phyloP scores from a whole-genome alignment of 2,797 vertebrate species.

The Alectoris magna region DNA sequence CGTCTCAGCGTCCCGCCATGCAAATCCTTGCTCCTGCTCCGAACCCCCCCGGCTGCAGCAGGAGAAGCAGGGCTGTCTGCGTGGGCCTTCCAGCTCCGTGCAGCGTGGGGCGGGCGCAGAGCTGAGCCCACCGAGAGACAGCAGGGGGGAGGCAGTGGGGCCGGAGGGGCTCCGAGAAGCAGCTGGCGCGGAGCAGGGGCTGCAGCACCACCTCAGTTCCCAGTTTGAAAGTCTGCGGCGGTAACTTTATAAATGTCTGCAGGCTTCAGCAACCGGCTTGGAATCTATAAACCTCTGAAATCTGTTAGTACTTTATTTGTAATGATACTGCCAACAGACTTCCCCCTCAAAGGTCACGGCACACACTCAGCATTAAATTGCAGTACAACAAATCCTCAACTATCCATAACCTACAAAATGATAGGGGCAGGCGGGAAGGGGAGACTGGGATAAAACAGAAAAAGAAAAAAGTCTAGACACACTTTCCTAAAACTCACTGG shows the following conservation, averaged over 20 bases:
- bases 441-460: constrained; percentile 55
- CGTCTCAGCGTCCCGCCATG: neutral
- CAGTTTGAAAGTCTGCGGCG: neutral
- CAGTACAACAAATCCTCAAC: constrained; percentile 79
- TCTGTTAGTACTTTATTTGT: constrained; percentile 73
- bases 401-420: constrained; percentile 78
- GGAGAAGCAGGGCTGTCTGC: neutral
- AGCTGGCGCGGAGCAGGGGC: neutral
- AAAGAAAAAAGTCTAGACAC: constrained; percentile 80
- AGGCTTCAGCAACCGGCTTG: constrained; percentile 38
- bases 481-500: constrained; percentile 77
- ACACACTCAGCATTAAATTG: constrained; percentile 75
- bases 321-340: constrained; percentile 73
- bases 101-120: neutral
- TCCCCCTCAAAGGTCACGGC: constrained; percentile 77
- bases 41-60: neutral
- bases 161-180: neutral
- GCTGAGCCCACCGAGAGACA: neutral
- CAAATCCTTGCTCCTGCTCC: neutral
- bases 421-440: constrained; percentile 64
- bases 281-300: constrained; percentile 67
- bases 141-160: neutral
- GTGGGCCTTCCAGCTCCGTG: neutral
- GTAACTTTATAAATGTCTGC: constrained; percentile 15
- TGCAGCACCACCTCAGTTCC: neutral